A percentile compares a stretch with the other conserved stretches of the same genome.
Conservation (phyloP, 1,140 invertebrate species). For the Brachionus sp. region DNA sequence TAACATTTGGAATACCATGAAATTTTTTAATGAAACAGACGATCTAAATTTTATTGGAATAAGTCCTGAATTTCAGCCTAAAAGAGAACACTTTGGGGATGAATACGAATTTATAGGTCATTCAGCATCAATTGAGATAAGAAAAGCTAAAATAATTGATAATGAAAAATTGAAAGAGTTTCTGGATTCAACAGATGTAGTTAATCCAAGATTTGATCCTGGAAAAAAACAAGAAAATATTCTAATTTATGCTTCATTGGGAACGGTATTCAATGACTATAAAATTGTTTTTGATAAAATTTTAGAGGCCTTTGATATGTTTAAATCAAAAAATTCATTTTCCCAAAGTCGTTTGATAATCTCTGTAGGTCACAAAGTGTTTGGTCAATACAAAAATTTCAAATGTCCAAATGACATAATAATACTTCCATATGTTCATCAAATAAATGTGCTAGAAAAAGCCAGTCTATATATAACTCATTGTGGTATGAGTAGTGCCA, state of each 20-base stretch:
- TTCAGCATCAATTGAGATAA: background rate
- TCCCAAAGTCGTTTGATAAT: background rate
- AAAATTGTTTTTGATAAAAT: constrained; percentile 26
- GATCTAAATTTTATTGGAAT: constrained; percentile 16
- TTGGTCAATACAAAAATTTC: background rate
- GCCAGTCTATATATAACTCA: constrained; percentile 29
- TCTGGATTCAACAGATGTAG: background rate
- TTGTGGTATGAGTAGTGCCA: constrained; percentile 9
- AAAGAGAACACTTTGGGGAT: background rate
- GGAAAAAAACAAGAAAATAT: background rate
- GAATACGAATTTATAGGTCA: constrained; percentile 21
- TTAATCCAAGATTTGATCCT: background rate
- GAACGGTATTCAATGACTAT: constrained; percentile 31
- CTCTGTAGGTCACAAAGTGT: background rate
- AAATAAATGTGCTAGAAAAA: constrained; percentile 8
- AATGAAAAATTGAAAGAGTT: constrained; percentile 3
- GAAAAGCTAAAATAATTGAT: background rate
- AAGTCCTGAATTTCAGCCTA: constrained; percentile 26
- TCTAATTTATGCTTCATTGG: constrained; percentile 14
- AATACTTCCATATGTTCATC: background rate
- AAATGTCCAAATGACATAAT: background rate
- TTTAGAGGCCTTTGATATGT: background rate
- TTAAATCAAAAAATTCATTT: background rate
- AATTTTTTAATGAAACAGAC: background rate
- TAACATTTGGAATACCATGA: background rate